These are phyloP conservation scores for Bolinopsis microptera DNA, from an alignment of 37 sponge, comb jelly and placozoan genomes.

Conservation along the genomic window DNA sequence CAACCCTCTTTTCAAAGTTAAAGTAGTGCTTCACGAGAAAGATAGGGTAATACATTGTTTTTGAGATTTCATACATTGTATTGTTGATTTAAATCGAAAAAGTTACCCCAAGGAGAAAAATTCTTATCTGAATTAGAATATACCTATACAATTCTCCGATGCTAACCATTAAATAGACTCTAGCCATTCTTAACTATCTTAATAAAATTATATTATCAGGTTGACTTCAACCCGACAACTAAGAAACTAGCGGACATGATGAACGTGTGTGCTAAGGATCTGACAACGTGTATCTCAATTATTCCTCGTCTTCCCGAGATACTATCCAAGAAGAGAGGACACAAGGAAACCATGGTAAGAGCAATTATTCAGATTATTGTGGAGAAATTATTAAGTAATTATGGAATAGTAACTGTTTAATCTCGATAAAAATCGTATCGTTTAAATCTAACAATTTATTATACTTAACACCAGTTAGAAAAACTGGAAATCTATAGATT, in stretches of 20 bases:
- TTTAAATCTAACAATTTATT: no score
- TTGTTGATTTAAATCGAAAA: background rate
- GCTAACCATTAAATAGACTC: no score
- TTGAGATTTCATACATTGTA: background rate
- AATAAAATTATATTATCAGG: no score
- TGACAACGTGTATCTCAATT: conserved; percentile 71
- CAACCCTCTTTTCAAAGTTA: conserved; percentile 90
- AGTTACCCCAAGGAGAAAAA: background rate
- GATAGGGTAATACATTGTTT: conserved; percentile 18
- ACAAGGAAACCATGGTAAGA: conserved; percentile 61
- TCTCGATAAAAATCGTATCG: no score
- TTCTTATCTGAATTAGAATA: no score
- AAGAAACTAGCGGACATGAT: conserved; percentile 77
- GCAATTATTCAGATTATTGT: background rate
- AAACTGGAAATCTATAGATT: no score
- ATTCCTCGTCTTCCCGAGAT: conserved; percentile 86
- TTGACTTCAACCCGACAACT: conserved; percentile 82
- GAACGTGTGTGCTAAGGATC: conserved; percentile 69
- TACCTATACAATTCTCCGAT: no score
- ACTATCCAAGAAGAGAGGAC: conserved; percentile 71
- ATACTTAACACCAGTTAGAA: no score
- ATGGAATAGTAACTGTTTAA: no score
- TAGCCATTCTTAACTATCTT: no score
- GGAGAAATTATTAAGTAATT: no score
- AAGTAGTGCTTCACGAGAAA: conserved; percentile 75